phyloP scores from a whole-genome alignment of 2,888 invertebrate species.

The Scrobipalpa costella region DNA sequence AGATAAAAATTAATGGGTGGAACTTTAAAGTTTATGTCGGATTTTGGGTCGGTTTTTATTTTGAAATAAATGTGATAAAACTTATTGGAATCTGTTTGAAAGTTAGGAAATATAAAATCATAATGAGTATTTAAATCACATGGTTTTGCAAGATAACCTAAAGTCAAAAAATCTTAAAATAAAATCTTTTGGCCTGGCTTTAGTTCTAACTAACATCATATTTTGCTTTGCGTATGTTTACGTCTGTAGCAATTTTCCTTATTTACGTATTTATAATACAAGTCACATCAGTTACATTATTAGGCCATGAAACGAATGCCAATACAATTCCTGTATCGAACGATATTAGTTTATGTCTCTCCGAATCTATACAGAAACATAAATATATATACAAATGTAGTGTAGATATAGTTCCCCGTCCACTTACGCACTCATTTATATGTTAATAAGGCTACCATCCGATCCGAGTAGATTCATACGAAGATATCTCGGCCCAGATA shows the following conservation, averaged over 20 bases:
- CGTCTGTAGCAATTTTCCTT: not conserved
- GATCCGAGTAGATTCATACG: constrained; percentile 72
- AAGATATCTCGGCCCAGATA: constrained; percentile 75
- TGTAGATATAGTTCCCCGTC: constrained; percentile 62
- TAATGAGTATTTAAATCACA: too few relatives aligned
- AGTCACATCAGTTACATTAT: constrained; percentile 14
- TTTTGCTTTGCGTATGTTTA: constrained; percentile 38
- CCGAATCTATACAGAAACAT: constrained; percentile 42
- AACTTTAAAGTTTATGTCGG: constrained; percentile 17
- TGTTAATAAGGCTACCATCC: constrained; percentile 73
- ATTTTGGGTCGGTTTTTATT: constrained; percentile 8
- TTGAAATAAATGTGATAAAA: not conserved
- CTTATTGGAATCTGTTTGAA: constrained; percentile 4
- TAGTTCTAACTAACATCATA: constrained; percentile 38
- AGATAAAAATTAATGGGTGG: constrained; percentile 25
- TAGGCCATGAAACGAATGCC: constrained; percentile 19
- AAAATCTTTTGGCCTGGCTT: too few relatives aligned
- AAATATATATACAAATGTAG: constrained; percentile 40
- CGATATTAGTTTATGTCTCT: constrained; percentile 7
- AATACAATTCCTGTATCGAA: constrained; percentile 11
- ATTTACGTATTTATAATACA: not conserved
- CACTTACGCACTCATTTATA: constrained; percentile 80
- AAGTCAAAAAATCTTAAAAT: too few relatives aligned
- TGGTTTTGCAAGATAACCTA: too few relatives aligned
- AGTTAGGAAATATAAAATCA: too few relatives aligned